Percentiles rank a stretch among this genome's conserved stretches.
phyloP scores from a whole-genome alignment of 2,797 vertebrate species.

The Poecilia velifera region DNA sequence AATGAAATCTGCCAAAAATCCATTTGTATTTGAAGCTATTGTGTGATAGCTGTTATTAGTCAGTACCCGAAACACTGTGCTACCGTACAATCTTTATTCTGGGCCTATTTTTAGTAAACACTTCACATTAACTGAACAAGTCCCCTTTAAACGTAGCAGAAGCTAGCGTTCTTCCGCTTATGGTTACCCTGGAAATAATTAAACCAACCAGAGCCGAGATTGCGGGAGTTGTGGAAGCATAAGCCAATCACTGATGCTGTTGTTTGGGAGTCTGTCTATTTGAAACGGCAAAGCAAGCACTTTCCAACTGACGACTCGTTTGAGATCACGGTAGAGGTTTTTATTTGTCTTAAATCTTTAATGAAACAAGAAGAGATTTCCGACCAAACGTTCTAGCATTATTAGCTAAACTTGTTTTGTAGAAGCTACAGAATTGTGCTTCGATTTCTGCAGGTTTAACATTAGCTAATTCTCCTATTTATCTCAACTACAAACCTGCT shows the following conservation, averaged over 20 bases:
- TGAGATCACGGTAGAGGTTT: background rate
- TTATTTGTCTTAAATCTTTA: background rate
- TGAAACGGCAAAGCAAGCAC: constrained; percentile 71
- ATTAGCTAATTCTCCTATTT: background rate
- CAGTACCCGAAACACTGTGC: background rate
- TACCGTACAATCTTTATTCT: background rate
- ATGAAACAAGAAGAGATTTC: constrained; percentile 30
- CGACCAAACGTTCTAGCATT: background rate
- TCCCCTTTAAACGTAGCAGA: background rate
- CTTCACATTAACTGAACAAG: background rate
- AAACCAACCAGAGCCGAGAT: constrained; percentile 64
- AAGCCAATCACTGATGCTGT: constrained; percentile 66
- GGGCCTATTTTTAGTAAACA: background rate
- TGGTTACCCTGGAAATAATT: constrained; percentile 62
- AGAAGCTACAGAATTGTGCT: background rate
- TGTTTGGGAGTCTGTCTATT: constrained; percentile 66
- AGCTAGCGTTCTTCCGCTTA: constrained; percentile 52
- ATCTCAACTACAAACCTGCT: background rate
- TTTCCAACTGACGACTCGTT: constrained; percentile 49
- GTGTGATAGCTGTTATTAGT: background rate
- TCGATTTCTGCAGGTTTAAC: background rate
- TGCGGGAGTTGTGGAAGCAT: background rate
- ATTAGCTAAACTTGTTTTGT: background rate
- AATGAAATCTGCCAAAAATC: background rate
- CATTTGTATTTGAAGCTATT: background rate